Evolutionary conservation across 2,888 invertebrate genomes (phyloP).

Genomic region (Lepidochrysops patricia): DNA sequence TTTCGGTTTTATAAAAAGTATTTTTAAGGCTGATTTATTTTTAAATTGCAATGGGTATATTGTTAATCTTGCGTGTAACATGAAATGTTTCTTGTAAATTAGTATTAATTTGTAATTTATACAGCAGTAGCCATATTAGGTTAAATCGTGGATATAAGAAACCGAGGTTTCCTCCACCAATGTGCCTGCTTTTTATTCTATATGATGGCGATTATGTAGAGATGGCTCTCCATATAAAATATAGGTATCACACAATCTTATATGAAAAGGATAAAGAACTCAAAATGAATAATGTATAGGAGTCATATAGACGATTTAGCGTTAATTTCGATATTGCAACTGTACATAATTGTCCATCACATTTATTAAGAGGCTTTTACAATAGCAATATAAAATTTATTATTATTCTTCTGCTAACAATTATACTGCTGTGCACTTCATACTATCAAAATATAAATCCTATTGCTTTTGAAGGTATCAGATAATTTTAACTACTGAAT

Average conservation of each 20-base stretch:
- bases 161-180: conserved; percentile 32
- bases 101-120: conserved; percentile 19
- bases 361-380: neutral
- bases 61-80: neutral
- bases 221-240: no score
- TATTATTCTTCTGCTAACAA: neutral
- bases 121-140: conserved; percentile 18
- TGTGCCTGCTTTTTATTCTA: conserved; percentile 53
- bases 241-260: no score
- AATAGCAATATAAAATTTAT: neutral
- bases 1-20: neutral
- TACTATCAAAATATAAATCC: no score
- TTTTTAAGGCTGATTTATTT: conserved; percentile 10
- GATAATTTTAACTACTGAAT: no score
- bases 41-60: neutral
- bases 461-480: no score
- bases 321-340: no score
- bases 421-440: no score
- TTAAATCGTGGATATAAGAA: conserved; percentile 11
- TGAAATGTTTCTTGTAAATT: conserved; percentile 8
- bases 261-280: no score
- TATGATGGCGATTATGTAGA: conserved; percentile 16
- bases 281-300: no score
- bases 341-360: neutral
- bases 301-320: no score